Percentiles rank a stretch among this genome's conserved stretches.
Conservation (phyloP, 2,888 invertebrate genomes). For the Oxytorus armatus region DNA sequence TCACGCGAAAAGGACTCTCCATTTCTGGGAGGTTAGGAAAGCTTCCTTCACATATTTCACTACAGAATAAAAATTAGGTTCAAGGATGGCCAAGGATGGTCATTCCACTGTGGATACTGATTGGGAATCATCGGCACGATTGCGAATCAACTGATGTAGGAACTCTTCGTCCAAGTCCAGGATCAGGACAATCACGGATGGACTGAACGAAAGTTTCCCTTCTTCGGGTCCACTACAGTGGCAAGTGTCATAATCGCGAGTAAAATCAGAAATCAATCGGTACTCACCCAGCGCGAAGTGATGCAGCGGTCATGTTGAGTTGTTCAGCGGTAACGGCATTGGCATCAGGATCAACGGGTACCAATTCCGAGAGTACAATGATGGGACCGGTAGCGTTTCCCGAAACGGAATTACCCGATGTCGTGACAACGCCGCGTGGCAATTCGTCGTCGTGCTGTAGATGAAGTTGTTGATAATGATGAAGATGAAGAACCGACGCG, state of each 20-base stretch:
- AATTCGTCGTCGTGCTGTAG: constrained; percentile 86
- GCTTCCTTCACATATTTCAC: too few species aligned
- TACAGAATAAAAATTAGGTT: too few species aligned
- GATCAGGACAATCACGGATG: too few species aligned
- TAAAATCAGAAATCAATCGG: neutral
- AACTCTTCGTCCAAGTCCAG: too few species aligned
- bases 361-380: constrained; percentile 90
- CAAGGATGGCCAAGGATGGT: too few species aligned
- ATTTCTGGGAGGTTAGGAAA: too few species aligned
- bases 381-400: constrained; percentile 87
- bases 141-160: too few species aligned
- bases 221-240: neutral
- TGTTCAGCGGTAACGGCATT: constrained; percentile 75
- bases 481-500: constrained; percentile 85
- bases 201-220: neutral
- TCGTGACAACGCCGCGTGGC: constrained; percentile 80
- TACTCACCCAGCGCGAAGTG: constrained; percentile 81
- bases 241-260: neutral
- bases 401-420: constrained; percentile 76
- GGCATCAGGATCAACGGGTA: constrained; percentile 87
- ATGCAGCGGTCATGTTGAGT: constrained; percentile 77
- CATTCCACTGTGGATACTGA: too few species aligned
- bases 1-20: too few species aligned
- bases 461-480: constrained; percentile 86
- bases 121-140: too few species aligned